A percentile compares a stretch with the other conserved stretches of the same genome.
These are phyloP conservation scores for Thunnus albacares DNA, from an alignment of 2,797 vertebrate species.

Conservation along the genomic window DNA sequence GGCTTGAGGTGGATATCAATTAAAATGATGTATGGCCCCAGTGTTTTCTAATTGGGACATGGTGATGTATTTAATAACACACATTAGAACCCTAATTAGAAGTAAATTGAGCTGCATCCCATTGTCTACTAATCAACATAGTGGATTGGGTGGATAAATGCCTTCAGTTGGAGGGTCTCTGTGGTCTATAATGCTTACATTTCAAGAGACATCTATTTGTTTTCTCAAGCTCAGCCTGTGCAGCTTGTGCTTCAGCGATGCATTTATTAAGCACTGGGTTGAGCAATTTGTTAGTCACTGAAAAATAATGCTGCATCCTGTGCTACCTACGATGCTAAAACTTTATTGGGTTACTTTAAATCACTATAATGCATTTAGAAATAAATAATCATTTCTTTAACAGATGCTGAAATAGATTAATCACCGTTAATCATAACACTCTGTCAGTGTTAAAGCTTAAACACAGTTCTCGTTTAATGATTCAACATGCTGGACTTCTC, in stretches of 20 bases:
- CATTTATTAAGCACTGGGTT: constrained; percentile 10
- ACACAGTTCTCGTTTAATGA: constrained; percentile 9
- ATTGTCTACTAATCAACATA: constrained; percentile 82
- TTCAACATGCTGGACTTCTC: neutral
- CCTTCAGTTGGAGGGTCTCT: constrained; percentile 52
- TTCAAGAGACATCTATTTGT: constrained; percentile 43
- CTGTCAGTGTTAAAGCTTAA: neutral
- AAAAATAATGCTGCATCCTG: constrained; percentile 2
- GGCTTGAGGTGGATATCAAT: constrained; percentile 85
- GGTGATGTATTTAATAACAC: constrained; percentile 88
- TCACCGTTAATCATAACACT: constrained; percentile 3
- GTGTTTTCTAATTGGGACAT: constrained; percentile 87
- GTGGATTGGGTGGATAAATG: constrained; percentile 77
- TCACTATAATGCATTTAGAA: neutral
- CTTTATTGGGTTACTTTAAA: neutral
- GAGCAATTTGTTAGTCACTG: constrained; percentile 11
- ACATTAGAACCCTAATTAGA: constrained; percentile 87
- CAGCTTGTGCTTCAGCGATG: constrained; percentile 9
- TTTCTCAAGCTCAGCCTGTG: constrained; percentile 29
- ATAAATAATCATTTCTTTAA: constrained; percentile 7
- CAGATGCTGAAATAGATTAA: constrained; percentile 19
- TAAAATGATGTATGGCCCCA: constrained; percentile 87
- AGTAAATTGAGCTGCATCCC: constrained; percentile 85
- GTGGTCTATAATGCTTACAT: constrained; percentile 36
- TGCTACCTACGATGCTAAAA: neutral